Evolutionary conservation across 2,113 vertebrate genomes (phyloP).

Genomic region (Eretmochelys imbricata): DNA sequence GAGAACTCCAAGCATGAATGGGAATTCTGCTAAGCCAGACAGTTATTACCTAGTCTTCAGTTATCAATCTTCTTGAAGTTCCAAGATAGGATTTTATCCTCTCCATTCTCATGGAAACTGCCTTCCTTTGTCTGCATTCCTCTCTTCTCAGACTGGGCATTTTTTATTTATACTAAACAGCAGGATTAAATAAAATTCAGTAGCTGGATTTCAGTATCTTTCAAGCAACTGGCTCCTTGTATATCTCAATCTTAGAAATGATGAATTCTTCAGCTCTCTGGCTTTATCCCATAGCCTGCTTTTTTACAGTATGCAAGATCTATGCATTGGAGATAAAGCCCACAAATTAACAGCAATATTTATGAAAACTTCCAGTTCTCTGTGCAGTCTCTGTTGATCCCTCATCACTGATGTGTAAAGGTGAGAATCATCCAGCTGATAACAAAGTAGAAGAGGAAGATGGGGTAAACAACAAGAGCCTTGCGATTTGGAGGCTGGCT

Average conservation of each 20-base stretch:
- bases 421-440: slow-evolving; percentile 98
- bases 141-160: background rate
- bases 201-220: slow-evolving; percentile 17
- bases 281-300: slow-evolving; percentile 59
- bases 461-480: slow-evolving; percentile 93
- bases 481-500: slow-evolving; percentile 95
- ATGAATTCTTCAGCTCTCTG: slow-evolving; percentile 48
- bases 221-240: slow-evolving; percentile 34
- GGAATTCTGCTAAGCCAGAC: background rate
- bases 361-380: background rate
- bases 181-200: slow-evolving; percentile 13
- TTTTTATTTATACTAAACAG: background rate
- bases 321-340: slow-evolving; percentile 69
- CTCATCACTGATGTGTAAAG: slow-evolving; percentile 77
- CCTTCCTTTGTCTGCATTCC: background rate
- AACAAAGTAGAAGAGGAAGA: slow-evolving; percentile 98
- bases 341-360: background rate
- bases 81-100: background rate
- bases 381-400: background rate
- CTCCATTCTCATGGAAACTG: background rate
- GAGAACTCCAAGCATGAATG: slow-evolving; percentile 48
- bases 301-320: slow-evolving; percentile 33
- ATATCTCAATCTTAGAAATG: slow-evolving; percentile 25
- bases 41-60: background rate
- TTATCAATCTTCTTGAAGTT: background rate